Conservation (phyloP, 92 coral and sea anemone genomes). For the Parazoanthus atlanticus region DNA sequence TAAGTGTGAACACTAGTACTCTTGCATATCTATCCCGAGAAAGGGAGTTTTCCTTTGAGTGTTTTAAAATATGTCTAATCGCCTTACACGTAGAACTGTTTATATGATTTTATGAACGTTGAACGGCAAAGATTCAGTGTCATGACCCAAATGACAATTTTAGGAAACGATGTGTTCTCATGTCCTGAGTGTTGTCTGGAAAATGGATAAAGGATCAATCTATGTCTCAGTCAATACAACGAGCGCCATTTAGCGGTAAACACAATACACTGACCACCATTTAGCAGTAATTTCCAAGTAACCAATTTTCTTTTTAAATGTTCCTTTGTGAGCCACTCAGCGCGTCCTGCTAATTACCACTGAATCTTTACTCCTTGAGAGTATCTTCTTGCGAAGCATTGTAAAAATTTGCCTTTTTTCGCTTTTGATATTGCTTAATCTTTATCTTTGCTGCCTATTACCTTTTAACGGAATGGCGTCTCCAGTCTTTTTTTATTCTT, state of each 20-base stretch:
- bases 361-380: background rate
- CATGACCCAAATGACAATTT: background rate
- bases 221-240: background rate
- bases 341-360: background rate
- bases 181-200: background rate
- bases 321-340: background rate
- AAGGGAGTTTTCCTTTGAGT: background rate
- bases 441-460: background rate
- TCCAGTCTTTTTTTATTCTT: background rate
- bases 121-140: background rate
- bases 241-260: background rate
- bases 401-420: background rate
- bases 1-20: background rate
- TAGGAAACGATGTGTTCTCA: too few species aligned
- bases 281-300: background rate
- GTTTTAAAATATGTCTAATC: background rate
- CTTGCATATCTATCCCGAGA: background rate
- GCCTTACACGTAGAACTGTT: background rate
- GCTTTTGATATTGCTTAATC: background rate
- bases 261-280: background rate
- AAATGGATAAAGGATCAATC: background rate
- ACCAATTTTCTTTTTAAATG: slow-evolving; percentile 16
- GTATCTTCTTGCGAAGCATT: background rate
- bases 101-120: background rate
- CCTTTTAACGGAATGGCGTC: background rate